A percentile compares a stretch with the other conserved stretches of the same genome.
Conservation (phyloP, 1,140 invertebrate genomes). For the Oreohelix idahoensis region DNA sequence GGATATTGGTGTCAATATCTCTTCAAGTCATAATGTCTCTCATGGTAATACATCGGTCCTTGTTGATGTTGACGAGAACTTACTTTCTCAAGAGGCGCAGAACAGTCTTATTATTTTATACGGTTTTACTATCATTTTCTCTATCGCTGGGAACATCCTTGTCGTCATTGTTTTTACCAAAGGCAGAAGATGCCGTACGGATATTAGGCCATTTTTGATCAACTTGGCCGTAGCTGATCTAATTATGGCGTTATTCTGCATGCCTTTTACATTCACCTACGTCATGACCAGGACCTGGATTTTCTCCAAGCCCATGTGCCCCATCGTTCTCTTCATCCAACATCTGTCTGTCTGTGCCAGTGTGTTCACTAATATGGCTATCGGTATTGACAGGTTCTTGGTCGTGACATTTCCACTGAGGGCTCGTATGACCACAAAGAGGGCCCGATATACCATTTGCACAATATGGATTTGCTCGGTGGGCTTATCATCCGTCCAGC, state of each 20-base stretch:
- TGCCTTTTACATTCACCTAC: slow-evolving; percentile 72
- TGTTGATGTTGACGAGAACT: not conserved
- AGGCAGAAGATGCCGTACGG: slow-evolving; percentile 61
- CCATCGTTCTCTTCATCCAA: slow-evolving; percentile 68
- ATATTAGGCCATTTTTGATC: slow-evolving; percentile 79
- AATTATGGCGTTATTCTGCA: slow-evolving; percentile 70
- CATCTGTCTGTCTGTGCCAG: slow-evolving; percentile 66
- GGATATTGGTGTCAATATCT: not conserved
- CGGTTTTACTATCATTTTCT: slow-evolving; percentile 59
- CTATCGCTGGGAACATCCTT: slow-evolving; percentile 64
- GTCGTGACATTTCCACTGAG: slow-evolving; percentile 66
- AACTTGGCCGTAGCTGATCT: slow-evolving; percentile 80
- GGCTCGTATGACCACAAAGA: slow-evolving; percentile 54
- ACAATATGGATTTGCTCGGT: slow-evolving; percentile 74
- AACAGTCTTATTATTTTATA: slow-evolving; percentile 59
- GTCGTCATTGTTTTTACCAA: slow-evolving; percentile 64
- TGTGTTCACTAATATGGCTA: slow-evolving; percentile 70
- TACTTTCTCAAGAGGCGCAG: slow-evolving; percentile 38
- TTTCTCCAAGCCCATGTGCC: slow-evolving; percentile 66
- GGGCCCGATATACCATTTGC: slow-evolving; percentile 67
- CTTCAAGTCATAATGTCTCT: not conserved
- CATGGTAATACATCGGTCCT: not conserved
- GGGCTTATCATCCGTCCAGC: slow-evolving; percentile 72
- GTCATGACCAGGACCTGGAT: slow-evolving; percentile 65
- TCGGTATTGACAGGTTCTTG: slow-evolving; percentile 67